A percentile compares a stretch with the other conserved stretches of the same genome.
phyloP scores from a whole-genome alignment of 2,113 vertebrate genomes.

The Oxyruncus cristatus region DNA sequence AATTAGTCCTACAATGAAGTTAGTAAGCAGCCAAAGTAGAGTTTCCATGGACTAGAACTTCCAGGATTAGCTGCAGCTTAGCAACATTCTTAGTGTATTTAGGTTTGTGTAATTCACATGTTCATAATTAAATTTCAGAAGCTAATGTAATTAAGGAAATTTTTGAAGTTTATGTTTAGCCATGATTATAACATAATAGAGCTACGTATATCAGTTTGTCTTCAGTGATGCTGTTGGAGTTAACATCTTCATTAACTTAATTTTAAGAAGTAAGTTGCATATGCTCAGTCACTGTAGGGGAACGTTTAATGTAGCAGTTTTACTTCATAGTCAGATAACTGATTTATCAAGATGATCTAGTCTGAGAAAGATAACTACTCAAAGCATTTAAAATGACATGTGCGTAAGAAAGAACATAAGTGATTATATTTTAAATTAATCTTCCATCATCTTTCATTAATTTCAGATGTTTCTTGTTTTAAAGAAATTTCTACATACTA shows the following conservation, averaged over 20 bases:
- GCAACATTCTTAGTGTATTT: neutral
- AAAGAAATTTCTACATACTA: neutral
- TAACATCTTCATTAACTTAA: neutral
- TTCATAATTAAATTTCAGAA: constrained; percentile 6
- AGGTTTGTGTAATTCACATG: neutral
- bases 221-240: neutral
- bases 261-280: neutral
- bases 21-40: neutral
- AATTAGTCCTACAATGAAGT: neutral
- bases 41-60: neutral
- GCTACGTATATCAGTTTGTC: neutral
- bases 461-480: neutral
- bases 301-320: neutral
- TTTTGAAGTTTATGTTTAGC: neutral
- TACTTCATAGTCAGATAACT: neutral
- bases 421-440: neutral
- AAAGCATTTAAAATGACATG: neutral
- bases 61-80: neutral
- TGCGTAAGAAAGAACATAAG: neutral
- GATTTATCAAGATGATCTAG: neutral
- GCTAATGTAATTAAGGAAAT: neutral
- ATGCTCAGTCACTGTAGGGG: neutral
- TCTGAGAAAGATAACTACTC: neutral
- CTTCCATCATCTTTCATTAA: neutral
- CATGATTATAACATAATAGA: neutral